These are phyloP conservation scores for Muscina levida DNA, from an alignment of 2,888 invertebrate species.

Conservation along the genomic window DNA sequence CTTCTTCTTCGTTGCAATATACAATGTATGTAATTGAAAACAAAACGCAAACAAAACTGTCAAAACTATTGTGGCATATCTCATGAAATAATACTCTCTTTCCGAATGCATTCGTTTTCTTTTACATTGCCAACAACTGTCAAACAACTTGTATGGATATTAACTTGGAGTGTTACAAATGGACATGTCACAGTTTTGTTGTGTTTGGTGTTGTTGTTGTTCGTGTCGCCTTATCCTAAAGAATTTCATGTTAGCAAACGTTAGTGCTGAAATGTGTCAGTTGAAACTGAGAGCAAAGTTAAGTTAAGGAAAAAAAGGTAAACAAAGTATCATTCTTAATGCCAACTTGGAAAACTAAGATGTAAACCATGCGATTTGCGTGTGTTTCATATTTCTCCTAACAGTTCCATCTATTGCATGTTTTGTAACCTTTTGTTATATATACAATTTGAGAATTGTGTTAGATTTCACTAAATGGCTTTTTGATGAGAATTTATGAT, in stretches of 20 bases:
- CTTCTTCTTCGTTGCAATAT: background rate
- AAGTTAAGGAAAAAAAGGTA: no score
- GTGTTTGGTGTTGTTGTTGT: slow-evolving; percentile 22
- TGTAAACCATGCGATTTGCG: slow-evolving; percentile 39
- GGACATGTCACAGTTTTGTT: slow-evolving; percentile 36
- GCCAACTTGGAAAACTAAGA: slow-evolving; percentile 18
- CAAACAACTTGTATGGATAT: slow-evolving; percentile 32
- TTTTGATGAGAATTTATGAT: slow-evolving; percentile 22
- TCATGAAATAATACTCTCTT: background rate
- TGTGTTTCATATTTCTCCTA: slow-evolving; percentile 36
- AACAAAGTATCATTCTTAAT: no score
- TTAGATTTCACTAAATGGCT: slow-evolving; percentile 10
- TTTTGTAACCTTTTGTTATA: slow-evolving; percentile 29
- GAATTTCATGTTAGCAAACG: slow-evolving; percentile 18
- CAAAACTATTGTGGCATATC: slow-evolving; percentile 19
- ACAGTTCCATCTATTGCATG: slow-evolving; percentile 36
- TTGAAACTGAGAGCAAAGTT: no score
- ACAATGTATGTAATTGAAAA: background rate
- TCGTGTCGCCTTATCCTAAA: background rate
- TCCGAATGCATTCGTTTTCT: slow-evolving; percentile 4
- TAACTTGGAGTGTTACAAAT: slow-evolving; percentile 35
- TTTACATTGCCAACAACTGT: slow-evolving; percentile 40
- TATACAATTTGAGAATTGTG: slow-evolving; percentile 23
- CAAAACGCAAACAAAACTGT: slow-evolving; percentile 32
- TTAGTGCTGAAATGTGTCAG: slow-evolving; percentile 2